Conservation (phyloP, 2,888 invertebrate species). For the Meteorus colon region DNA sequence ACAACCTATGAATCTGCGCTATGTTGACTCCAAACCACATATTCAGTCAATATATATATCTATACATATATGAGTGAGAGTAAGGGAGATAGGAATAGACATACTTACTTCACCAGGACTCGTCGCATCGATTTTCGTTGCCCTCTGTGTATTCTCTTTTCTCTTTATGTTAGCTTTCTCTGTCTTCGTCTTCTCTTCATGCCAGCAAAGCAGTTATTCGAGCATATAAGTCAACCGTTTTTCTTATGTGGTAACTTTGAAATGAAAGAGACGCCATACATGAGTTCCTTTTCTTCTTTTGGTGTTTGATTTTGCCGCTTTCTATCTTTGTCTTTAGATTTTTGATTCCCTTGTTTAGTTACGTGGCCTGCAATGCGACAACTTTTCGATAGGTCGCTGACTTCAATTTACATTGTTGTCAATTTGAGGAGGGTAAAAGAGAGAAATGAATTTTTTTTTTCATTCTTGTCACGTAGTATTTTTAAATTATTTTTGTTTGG, state of each 20-base stretch:
- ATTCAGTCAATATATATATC: not conserved
- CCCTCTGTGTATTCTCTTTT: constrained; percentile 3
- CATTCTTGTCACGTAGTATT: not conserved
- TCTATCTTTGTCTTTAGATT: not conserved
- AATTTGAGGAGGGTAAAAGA: not conserved
- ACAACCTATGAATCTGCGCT: constrained; percentile 34
- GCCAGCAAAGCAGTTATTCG: not conserved
- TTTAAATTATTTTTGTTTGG: not conserved
- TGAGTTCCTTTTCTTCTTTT: too few species aligned
- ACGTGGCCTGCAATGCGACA: constrained; percentile 24
- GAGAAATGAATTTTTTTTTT: not conserved
- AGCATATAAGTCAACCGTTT: constrained; percentile 22
- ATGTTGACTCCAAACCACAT: constrained; percentile 12
- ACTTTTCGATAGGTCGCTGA: not conserved
- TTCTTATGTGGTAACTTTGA: not conserved
- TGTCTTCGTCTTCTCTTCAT: not conserved
- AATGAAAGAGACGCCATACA: not conserved
- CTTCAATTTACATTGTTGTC: constrained; percentile 11
- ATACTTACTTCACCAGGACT: constrained; percentile 31
- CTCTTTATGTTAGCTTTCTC: not conserved
- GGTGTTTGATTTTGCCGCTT: too few species aligned
- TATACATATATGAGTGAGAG: not conserved
- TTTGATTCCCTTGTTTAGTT: not conserved
- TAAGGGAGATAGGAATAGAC: constrained; percentile 2
- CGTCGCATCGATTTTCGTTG: constrained; percentile 31